phyloP scores from a whole-genome alignment of 1,140 invertebrate genomes.

The Eumeta japonica region DNA sequence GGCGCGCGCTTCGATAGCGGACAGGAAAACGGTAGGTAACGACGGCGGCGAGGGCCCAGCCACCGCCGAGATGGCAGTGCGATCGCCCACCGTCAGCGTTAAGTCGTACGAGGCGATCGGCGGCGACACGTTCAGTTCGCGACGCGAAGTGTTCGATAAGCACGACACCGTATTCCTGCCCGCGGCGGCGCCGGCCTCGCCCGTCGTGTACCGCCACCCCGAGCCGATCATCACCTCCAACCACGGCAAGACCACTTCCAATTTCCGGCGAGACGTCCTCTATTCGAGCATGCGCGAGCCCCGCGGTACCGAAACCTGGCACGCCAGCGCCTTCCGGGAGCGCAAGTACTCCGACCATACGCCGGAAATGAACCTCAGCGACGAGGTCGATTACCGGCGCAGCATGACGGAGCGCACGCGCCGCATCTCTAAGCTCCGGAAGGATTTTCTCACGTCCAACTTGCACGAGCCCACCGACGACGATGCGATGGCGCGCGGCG shows the following conservation, averaged over 20 bases:
- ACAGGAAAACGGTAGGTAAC: too few species aligned
- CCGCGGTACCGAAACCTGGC: constrained; percentile 26
- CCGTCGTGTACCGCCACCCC: constrained; percentile 19
- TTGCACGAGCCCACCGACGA: constrained; percentile 34
- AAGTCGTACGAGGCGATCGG: constrained; percentile 51
- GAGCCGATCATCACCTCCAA: constrained; percentile 47
- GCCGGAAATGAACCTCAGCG: constrained; percentile 44
- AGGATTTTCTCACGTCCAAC: constrained; percentile 46
- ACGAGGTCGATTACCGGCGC: constrained; percentile 41
- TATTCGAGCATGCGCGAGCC: constrained; percentile 49
- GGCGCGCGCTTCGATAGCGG: too few species aligned
- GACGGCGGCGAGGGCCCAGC: too few species aligned
- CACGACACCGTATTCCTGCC: constrained; percentile 48
- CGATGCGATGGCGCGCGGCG: constrained; percentile 33
- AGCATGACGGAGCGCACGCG: constrained; percentile 42
- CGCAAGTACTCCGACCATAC: constrained; percentile 50
- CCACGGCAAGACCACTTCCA: constrained; percentile 44
- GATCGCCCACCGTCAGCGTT: constrained; percentile 49
- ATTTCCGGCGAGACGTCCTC: constrained; percentile 43
- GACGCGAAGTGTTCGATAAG: constrained; percentile 50
- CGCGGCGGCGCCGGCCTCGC: constrained; percentile 25
- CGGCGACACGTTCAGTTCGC: constrained; percentile 47
- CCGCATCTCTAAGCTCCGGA: constrained; percentile 38
- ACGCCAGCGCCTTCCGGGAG: constrained; percentile 34
- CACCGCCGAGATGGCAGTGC: constrained; percentile 45